Evolutionary conservation across 2,888 invertebrate species (phyloP), one percentile per base, ranked within the genome.

Genomic region (Trimorus sp.): DNA sequence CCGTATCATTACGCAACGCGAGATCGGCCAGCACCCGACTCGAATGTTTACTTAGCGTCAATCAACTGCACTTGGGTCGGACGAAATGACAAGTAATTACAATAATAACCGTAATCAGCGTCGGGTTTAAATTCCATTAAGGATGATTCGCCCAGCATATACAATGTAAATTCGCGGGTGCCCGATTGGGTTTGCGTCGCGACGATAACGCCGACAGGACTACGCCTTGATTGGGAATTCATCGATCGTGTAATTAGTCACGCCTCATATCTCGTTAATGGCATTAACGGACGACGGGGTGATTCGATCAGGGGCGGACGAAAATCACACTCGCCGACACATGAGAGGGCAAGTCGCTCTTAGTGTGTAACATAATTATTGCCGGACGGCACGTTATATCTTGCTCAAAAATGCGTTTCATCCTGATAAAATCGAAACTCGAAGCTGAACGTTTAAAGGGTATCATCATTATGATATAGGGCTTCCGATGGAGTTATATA

Each of bases 201-300:
- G 65, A 60, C 56, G 82, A 82, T 78, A 78, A 76, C 56, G 54
- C 70, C 58, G 71, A 79, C 73, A 79, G 83, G 83, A 83, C 73
- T 79, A 76, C 58, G 63, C 59, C 51, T 76, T 83, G 80, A 83
- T 80, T 83, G 83, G 78, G 56, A 78, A 83, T 78, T 74, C 77
- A 75, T 86, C 87, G 88, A 88, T 89, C 88, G 86, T 84, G 89
- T 89, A 90, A 91, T 91, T 90, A 90, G 91, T 89, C 89, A 91
- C 90, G 89, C 88, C 89, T 91, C 90, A 89, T 90, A 89, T 90
- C 89, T 89, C 87, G 84, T 88, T 86, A 88, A 89, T 89, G 87
- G 86, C 84, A 87, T 78, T 78, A 78, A 80, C 75, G 70, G 78
- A 83, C 66, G 74, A 75, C 62, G 68, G 36, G 54, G 16, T 51